Conservation (phyloP, 2,113 vertebrate genomes). For the Chaenocephalus aceratus region DNA sequence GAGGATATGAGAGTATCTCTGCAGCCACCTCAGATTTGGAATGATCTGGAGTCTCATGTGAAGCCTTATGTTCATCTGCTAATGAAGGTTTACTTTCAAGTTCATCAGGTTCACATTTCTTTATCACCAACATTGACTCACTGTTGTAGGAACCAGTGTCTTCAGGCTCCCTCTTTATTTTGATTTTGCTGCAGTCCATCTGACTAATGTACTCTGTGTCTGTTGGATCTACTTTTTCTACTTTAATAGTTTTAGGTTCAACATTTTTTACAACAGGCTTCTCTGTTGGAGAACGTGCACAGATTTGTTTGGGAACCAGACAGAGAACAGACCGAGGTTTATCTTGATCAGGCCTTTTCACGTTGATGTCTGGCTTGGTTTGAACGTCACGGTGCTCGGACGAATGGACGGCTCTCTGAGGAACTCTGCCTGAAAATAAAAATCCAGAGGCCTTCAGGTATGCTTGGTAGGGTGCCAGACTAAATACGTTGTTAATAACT, state of each 20-base stretch:
- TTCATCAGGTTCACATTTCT: conserved; percentile 65
- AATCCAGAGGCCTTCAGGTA: conserved; percentile 80
- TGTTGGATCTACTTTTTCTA: conserved; percentile 59
- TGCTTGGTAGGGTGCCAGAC: conserved; percentile 90
- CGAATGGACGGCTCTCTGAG: conserved; percentile 12
- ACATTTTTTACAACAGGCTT: not conserved
- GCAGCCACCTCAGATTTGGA: conserved; percentile 12
- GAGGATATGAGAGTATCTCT: conserved; percentile 2
- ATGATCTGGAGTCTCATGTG: not conserved
- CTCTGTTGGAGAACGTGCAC: conserved; percentile 4
- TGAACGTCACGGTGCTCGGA: conserved; percentile 39
- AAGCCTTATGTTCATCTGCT: conserved; percentile 12
- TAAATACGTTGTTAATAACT: conserved; percentile 93
- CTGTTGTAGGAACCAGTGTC: conserved; percentile 17
- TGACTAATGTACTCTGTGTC: conserved; percentile 15
- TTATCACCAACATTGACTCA: conserved; percentile 43
- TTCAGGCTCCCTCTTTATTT: conserved; percentile 53
- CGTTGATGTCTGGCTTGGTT: conserved; percentile 49
- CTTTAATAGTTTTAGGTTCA: conserved; percentile 64
- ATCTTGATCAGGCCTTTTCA: conserved; percentile 24
- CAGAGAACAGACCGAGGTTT: conserved; percentile 21
- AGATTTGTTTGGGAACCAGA: conserved; percentile 8
- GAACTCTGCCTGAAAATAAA: conserved; percentile 34
- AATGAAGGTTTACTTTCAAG: conserved; percentile 27
- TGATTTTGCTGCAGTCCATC: conserved; percentile 11